Evolutionary conservation across 2,797 vertebrate genomes (phyloP).

Genomic region (Rhinatrema bivittatum): DNA sequence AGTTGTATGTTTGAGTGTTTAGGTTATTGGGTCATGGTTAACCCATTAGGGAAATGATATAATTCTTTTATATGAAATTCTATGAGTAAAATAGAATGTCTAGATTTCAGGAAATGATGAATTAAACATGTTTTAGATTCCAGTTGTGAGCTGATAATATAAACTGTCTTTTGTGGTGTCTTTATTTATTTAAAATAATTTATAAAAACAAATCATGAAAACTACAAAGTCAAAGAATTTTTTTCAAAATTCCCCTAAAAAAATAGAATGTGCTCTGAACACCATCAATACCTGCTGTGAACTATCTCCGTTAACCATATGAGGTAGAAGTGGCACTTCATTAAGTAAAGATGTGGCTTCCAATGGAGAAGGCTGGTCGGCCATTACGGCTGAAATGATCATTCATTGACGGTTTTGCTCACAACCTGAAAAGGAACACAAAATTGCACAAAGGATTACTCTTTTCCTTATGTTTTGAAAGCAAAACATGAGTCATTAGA

Average conservation of each 20-base stretch:
- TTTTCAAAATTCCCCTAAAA: not conserved
- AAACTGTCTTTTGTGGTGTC: too few relatives aligned
- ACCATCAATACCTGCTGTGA: slow-evolving; percentile 55
- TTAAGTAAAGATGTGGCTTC: slow-evolving; percentile 56
- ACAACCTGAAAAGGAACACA: slow-evolving; percentile 22
- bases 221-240: not conserved
- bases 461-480: too few relatives aligned
- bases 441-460: not conserved
- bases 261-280: not conserved
- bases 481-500: too few relatives aligned
- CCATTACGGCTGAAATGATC: slow-evolving; percentile 59
- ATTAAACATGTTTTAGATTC: too few relatives aligned
- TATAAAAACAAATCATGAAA: not conserved
- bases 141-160: too few relatives aligned
- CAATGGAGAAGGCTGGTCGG: slow-evolving; percentile 63
- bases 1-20: too few relatives aligned
- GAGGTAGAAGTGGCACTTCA: slow-evolving; percentile 60
- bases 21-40: too few relatives aligned
- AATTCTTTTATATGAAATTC: too few relatives aligned
- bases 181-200: too few relatives aligned
- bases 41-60: too few relatives aligned
- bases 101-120: too few relatives aligned
- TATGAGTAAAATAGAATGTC: too few relatives aligned
- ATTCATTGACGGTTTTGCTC: slow-evolving; percentile 47
- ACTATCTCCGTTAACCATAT: slow-evolving; percentile 59